Evolutionary conservation across 2,888 invertebrate genomes (phyloP).

Genomic region (Oscheius sp.): DNA sequence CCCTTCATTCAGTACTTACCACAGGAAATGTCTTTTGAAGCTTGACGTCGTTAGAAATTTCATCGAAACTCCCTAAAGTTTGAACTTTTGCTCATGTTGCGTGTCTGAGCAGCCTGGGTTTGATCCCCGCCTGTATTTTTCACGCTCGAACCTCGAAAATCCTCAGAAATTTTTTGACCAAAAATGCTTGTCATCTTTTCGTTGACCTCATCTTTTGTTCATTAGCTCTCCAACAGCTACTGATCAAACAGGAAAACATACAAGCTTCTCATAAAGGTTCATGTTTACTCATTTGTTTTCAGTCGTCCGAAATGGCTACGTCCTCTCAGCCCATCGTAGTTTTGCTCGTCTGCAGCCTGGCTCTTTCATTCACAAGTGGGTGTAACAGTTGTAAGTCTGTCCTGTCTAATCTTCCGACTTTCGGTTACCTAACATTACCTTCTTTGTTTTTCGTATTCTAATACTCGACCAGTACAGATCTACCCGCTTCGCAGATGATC

Average conservation of each 20-base stretch:
- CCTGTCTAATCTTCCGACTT: conserved; percentile 6
- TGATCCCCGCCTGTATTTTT: too few species aligned
- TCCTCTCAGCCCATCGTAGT: not conserved
- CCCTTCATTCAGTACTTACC: too few species aligned
- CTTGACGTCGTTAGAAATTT: not conserved
- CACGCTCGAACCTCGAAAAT: too few species aligned
- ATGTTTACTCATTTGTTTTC: conserved; percentile 9
- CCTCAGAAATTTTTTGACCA: too few species aligned
- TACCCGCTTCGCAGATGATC: conserved; percentile 64
- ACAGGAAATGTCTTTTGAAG: not conserved
- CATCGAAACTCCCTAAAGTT: not conserved
- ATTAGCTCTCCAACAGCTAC: not conserved
- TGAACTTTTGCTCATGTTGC: too few species aligned
- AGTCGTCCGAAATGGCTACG: not conserved
- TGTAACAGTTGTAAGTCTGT: conserved; percentile 36
- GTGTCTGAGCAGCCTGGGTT: too few species aligned
- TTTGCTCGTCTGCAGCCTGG: not conserved
- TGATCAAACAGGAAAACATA: not conserved
- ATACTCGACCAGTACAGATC: conserved; percentile 43
- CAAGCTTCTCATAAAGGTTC: not conserved
- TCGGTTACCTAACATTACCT: conserved; percentile 26
- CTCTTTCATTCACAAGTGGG: conserved; percentile 34
- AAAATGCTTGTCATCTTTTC: not conserved
- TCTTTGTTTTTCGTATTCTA: not conserved
- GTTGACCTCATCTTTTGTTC: not conserved